Base-by-base conservation (phyloP, 2,797 vertebrate species). In the Fistularia tabacaria region DNA sequence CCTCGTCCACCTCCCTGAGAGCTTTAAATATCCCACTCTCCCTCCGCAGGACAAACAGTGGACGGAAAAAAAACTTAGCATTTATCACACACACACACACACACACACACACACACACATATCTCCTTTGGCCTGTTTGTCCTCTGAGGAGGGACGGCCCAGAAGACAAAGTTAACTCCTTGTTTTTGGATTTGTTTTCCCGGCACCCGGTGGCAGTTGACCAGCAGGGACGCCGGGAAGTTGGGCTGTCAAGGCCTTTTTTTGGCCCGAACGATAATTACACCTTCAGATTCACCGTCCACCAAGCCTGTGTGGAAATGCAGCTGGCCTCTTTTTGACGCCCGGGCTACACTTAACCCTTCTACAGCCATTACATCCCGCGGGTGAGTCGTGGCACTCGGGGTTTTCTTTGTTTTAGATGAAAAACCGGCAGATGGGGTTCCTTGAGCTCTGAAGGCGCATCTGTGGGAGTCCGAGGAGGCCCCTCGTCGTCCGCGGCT, bases 1-100 rank as follows among this genome's bases (percentile, higher is more conserved):
- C 86, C 80, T 82, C 66, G 70, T 80, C 79, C 79, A 73, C 81
- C 80, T 82, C 76, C 65, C 71, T 63, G 70, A 13, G 64, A 66
- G 73, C 80, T 83, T 79, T 69, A 84, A 84, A 82, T 82, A 84
- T 67, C 69, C 15, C 55, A 14, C 44, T 78, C 64, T 81, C 58
- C 51, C 60, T 82, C 57, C 68, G 73, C 54, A 71, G 72, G 67
- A 83, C 66, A 67, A 53, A 66, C 62, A 64, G 49, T 60, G 70
- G 74, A 47, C 11, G 14, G 43, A 12, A 9, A 9, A 10, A 10
- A 45, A 11, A 47, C 46, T 14, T 3, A 9, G 14, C 14, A 8
- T 47, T 47, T 6, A 25, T 7, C 9, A 2, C 9, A 46, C 14
- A 46, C 14, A 46, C 9, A 46, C 14, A 46, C 14, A 46, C 14